Percentiles rank a stretch among this genome's conserved stretches.
Evolutionary conservation across 2,888 invertebrate species (phyloP).

Genomic region (Baccha elongata): DNA sequence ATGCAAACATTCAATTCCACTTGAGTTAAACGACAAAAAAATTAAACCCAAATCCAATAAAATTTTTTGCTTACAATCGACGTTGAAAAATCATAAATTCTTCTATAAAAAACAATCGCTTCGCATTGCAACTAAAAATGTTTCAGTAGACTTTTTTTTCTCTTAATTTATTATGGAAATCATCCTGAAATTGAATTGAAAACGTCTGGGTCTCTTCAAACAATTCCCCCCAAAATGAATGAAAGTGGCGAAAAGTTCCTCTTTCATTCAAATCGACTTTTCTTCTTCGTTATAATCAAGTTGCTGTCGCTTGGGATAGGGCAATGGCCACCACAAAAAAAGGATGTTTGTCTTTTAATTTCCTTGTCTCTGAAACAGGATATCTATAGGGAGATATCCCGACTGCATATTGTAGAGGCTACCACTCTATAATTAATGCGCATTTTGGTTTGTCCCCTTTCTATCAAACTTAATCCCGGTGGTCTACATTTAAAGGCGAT

Average conservation of each 20-base stretch:
- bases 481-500: slow-evolving; percentile 57
- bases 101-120: no score
- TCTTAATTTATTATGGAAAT: slow-evolving; percentile 42
- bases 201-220: slow-evolving; percentile 42
- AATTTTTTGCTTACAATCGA: no score
- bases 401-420: slow-evolving; percentile 2
- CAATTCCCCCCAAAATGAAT: slow-evolving; percentile 24
- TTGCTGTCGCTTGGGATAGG: slow-evolving; percentile 32
- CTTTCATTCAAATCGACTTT: slow-evolving; percentile 19
- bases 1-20: no score
- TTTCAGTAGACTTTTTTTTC: background rate
- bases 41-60: no score
- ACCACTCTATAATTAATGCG: slow-evolving; percentile 60
- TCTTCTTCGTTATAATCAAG: slow-evolving; percentile 38
- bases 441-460: slow-evolving; percentile 39
- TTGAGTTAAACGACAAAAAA: no score
- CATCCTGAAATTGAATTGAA: slow-evolving; percentile 46
- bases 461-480: slow-evolving; percentile 41
- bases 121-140: no score
- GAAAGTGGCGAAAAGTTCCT: slow-evolving; percentile 37
- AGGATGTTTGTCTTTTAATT: slow-evolving; percentile 44
- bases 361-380: slow-evolving; percentile 25
- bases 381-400: slow-evolving; percentile 9
- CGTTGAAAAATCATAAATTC: no score
- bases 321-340: slow-evolving; percentile 19